Conservation (phyloP, 2,888 invertebrate genomes). For the Microctonus hyperodae region DNA sequence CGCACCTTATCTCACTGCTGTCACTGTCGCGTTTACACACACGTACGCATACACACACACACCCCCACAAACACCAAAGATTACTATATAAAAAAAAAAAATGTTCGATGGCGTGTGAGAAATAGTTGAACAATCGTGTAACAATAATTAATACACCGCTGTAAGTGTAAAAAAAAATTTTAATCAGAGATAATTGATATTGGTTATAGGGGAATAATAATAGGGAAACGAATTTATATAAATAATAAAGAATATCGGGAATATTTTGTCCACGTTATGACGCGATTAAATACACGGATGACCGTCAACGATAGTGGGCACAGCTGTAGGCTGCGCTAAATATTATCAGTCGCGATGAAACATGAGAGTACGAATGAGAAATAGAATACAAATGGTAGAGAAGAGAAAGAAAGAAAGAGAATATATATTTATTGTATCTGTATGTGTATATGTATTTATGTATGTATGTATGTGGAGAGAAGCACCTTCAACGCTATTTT, state of each 20-base stretch:
- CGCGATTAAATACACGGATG: conserved; percentile 21
- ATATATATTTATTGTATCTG: neutral
- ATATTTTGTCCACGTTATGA: conserved; percentile 36
- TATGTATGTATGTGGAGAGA: neutral
- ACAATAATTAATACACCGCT: too few species aligned
- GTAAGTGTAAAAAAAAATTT: too few species aligned
- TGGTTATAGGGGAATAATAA: conserved; percentile 1
- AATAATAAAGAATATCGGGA: conserved; percentile 23
- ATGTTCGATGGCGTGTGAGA: neutral
- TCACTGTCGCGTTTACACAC: conserved; percentile 15
- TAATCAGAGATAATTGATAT: neutral
- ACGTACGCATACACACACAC: too few species aligned
- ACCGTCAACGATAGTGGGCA: conserved; percentile 19
- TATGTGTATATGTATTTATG: neutral
- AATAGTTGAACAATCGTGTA: neutral
- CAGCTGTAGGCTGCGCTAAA: conserved; percentile 30
- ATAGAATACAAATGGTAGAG: neutral
- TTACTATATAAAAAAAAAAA: neutral
- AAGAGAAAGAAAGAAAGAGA: neutral
- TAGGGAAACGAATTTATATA: conserved; percentile 18
- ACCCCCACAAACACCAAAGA: neutral
- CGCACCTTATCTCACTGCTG: conserved; percentile 40
- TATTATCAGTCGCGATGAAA: conserved; percentile 31
- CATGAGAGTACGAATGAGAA: conserved; percentile 22
- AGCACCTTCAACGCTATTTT: conserved; percentile 24